Percentiles rank a stretch among this genome's conserved stretches.
phyloP scores from a whole-genome alignment of 2,113 vertebrate species.

The Speoplatyrhinus poulsoni region DNA sequence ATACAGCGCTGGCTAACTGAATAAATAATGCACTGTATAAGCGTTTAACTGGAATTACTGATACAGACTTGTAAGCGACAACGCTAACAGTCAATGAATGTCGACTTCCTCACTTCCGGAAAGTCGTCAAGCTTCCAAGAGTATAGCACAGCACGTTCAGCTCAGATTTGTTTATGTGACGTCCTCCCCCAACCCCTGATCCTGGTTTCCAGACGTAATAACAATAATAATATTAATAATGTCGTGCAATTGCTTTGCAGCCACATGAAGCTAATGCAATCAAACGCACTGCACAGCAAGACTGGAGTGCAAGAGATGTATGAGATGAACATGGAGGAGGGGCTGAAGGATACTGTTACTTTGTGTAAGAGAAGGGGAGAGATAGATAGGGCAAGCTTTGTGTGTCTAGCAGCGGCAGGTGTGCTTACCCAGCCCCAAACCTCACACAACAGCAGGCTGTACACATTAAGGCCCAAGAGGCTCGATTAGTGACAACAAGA shows the following conservation, averaged over 20 bases:
- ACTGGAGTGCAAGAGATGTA: conserved; percentile 27
- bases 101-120: no score
- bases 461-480: conserved; percentile 58
- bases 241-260: conserved; percentile 58
- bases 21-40: no score
- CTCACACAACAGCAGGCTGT: conserved; percentile 53
- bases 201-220: conserved; percentile 54
- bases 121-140: no score
- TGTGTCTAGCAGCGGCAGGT: conserved; percentile 49
- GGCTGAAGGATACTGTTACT: not conserved
- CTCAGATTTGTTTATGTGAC: no score
- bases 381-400: conserved; percentile 25
- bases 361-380: not conserved
- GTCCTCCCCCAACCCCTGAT: conserved; percentile 17
- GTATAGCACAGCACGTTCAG: no score
- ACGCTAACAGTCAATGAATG: no score
- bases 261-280: conserved; percentile 66
- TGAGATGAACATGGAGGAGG: not conserved
- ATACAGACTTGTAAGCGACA: no score
- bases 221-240: conserved; percentile 28
- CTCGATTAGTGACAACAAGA: conserved; percentile 57
- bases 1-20: no score
- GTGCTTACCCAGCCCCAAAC: conserved; percentile 17
- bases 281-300: conserved; percentile 49
- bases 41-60: no score